A percentile compares a stretch with the other conserved stretches of the same genome.
These are phyloP conservation scores for Pseudopipra pipra DNA, from an alignment of 2,113 vertebrate species.

Conservation along the genomic window DNA sequence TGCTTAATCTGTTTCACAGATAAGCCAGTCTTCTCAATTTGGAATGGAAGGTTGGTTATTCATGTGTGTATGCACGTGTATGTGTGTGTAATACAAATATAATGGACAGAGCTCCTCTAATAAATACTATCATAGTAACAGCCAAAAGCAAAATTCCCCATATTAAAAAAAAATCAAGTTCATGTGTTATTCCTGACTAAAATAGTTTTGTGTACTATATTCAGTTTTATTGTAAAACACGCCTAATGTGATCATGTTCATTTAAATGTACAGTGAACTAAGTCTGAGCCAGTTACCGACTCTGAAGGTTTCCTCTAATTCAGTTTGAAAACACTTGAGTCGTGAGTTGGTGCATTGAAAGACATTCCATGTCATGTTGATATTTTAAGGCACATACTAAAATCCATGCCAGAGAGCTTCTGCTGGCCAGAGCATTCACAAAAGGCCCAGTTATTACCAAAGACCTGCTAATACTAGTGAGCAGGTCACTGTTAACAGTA, in stretches of 20 bases:
- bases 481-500: not conserved
- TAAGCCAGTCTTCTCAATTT: not conserved
- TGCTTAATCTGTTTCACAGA: not conserved
- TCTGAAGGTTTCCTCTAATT: not conserved
- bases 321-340: not conserved
- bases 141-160: not conserved
- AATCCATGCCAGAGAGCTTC: not conserved
- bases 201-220: not conserved
- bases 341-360: not conserved
- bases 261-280: not conserved
- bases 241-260: not conserved
- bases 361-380: not conserved
- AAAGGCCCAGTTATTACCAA: not conserved
- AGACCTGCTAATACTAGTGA: not conserved
- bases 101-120: not conserved
- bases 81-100: not conserved
- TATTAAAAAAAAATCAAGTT: not conserved
- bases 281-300: not conserved
- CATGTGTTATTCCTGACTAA: not conserved
- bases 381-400: not conserved
- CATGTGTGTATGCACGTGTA: not conserved
- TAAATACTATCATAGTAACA: not conserved
- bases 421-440: not conserved
- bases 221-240: not conserved
- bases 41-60: not conserved